These are phyloP conservation scores for Petrolisthes manimaculis DNA, from an alignment of 2,888 invertebrate genomes.

Conservation along the genomic window DNA sequence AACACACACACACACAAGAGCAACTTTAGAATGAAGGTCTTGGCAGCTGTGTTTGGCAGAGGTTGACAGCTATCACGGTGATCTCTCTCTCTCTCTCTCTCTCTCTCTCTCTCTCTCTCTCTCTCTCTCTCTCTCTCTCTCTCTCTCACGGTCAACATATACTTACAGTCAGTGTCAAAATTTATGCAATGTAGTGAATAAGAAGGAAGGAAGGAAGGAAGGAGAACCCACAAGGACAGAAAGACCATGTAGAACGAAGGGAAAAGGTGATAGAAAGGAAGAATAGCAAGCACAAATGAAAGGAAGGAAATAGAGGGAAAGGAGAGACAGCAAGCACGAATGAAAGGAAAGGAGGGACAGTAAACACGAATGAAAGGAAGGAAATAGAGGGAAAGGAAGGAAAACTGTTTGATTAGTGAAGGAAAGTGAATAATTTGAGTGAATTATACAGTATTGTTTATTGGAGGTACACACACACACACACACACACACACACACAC, in stretches of 20 bases:
- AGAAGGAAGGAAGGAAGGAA: no score
- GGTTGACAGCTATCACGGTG: neutral
- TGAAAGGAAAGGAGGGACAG: no score
- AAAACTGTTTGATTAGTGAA: no score
- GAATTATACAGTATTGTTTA: neutral
- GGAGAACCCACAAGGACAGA: no score
- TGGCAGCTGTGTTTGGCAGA: no score
- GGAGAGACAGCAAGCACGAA: no score
- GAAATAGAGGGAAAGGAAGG: neutral
- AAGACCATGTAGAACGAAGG: no score
- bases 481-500: neutral
- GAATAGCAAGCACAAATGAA: neutral
- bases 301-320: neutral
- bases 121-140: neutral
- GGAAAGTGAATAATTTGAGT: no score
- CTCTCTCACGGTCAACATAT: neutral
- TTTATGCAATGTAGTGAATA: no score
- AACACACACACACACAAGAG: no score
- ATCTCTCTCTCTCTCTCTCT: neutral
- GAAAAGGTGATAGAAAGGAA: neutral
- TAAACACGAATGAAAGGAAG: neutral
- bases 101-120: neutral
- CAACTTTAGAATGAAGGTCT: no score
- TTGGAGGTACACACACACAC: neutral
- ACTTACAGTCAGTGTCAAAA: no score